Conservation (phyloP, 2,797 vertebrate species). For the Microctenopoma lineatum region DNA sequence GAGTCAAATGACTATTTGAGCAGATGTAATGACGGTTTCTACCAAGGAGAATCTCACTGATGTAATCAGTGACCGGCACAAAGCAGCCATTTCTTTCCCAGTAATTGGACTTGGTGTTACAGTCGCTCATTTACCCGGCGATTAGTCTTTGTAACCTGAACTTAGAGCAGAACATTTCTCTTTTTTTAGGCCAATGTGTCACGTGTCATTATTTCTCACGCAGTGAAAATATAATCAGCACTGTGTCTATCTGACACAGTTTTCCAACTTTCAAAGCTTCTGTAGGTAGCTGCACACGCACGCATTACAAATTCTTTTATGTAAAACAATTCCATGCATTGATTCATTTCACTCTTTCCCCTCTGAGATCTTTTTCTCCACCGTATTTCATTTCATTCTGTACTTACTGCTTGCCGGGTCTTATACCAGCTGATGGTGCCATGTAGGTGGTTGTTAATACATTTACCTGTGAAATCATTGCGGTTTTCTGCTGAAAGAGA, state of each 20-base stretch:
- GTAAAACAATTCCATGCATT: background rate
- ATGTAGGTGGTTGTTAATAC: background rate
- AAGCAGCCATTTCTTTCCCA: constrained; percentile 67
- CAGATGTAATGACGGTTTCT: constrained; percentile 76
- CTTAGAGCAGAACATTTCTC: background rate
- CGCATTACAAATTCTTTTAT: too few species aligned
- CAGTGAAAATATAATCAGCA: background rate
- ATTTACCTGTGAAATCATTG: background rate
- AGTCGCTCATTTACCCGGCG: constrained; percentile 62
- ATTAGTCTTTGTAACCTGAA: constrained; percentile 61
- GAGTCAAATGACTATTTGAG: constrained; percentile 67
- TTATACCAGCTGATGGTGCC: background rate
- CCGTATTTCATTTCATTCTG: background rate
- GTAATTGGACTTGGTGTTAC: constrained; percentile 72
- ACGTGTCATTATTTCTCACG: background rate
- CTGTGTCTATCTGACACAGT: background rate
- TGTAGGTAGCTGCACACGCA: background rate
- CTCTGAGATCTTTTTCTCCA: background rate
- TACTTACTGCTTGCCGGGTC: background rate
- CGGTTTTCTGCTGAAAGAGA: background rate
- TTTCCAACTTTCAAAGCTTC: constrained; percentile 3
- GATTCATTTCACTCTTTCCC: background rate
- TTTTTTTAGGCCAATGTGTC: background rate
- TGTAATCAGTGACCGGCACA: constrained; percentile 76
- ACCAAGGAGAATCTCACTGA: constrained; percentile 75